A percentile compares a stretch with the other conserved stretches of the same genome.
Evolutionary conservation across 2,888 invertebrate genomes (phyloP).

Genomic region (Plusia festucae): DNA sequence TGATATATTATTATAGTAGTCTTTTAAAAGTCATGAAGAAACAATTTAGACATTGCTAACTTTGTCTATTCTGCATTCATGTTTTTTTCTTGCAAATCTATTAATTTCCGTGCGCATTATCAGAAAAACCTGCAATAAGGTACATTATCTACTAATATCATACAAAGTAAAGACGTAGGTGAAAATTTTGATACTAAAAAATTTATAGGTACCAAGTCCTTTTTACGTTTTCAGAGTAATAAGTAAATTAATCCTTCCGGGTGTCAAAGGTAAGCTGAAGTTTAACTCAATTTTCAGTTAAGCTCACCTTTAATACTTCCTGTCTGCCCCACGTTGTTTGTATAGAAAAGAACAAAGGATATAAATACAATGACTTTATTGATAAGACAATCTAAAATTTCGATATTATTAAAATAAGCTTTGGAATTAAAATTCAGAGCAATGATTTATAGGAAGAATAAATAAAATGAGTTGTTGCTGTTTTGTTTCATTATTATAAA

Average conservation of each 20-base stretch:
- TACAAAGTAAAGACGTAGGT: too few species aligned
- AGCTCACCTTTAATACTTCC: background rate
- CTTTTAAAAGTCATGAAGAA: too few species aligned
- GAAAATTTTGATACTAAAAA: background rate
- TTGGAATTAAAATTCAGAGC: background rate
- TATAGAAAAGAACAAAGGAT: background rate
- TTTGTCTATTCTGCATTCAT: too few species aligned
- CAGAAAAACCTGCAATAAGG: too few species aligned
- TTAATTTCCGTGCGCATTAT: too few species aligned
- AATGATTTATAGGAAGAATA: background rate
- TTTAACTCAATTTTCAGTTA: constrained; percentile 1
- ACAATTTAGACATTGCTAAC: too few species aligned
- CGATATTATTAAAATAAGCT: background rate
- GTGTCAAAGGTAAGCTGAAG: background rate
- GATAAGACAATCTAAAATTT: background rate
- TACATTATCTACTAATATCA: too few species aligned
- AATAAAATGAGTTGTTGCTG: too few species aligned
- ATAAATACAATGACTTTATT: background rate
- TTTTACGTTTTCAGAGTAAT: background rate
- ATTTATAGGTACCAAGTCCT: background rate
- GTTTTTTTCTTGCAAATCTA: too few species aligned
- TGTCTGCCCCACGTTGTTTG: background rate
- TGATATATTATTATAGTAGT: too few species aligned
- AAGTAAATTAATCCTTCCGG: background rate
- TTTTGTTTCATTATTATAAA: too few species aligned